Conservation (phyloP, 2,888 invertebrate species). For the Nesidiocoris tenuis region DNA sequence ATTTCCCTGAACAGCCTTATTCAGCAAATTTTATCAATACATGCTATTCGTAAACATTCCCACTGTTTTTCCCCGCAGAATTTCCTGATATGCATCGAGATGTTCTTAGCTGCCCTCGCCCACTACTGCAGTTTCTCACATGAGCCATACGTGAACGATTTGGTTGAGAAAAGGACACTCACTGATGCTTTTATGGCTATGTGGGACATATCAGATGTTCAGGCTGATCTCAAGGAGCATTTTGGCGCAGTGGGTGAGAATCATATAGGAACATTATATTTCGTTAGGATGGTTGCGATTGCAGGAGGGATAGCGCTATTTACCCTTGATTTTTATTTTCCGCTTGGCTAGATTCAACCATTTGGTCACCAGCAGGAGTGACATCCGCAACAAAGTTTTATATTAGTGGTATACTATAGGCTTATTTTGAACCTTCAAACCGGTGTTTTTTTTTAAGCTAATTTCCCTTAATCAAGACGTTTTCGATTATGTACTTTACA, state of each 20-base stretch:
- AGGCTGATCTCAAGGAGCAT: constrained; percentile 88
- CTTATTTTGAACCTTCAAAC: no score
- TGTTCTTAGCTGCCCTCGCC: constrained; percentile 93
- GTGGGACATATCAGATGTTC: constrained; percentile 97
- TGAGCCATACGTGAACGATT: constrained; percentile 64
- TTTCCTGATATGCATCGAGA: constrained; percentile 95
- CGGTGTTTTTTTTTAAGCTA: no score
- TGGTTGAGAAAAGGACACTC: constrained; percentile 58
- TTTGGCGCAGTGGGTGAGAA: constrained; percentile 79
- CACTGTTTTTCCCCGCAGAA: constrained; percentile 72
- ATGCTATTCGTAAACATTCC: no score
- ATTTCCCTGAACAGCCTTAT: no score
- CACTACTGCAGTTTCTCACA: constrained; percentile 97
- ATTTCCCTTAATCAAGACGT: no score
- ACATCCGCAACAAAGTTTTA: no score
- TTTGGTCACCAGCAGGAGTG: no score
- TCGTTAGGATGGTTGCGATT: not conserved
- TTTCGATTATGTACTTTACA: no score
- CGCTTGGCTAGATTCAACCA: no score
- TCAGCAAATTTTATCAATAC: no score
- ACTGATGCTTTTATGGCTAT: constrained; percentile 83
- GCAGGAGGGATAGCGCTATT: not conserved
- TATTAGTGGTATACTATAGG: no score
- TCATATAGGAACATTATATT: not conserved
- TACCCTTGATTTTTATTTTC: no score